These are phyloP conservation scores for Actinostola sp. DNA, from an alignment of 92 coral and sea anemone genomes.

Conservation along the genomic window DNA sequence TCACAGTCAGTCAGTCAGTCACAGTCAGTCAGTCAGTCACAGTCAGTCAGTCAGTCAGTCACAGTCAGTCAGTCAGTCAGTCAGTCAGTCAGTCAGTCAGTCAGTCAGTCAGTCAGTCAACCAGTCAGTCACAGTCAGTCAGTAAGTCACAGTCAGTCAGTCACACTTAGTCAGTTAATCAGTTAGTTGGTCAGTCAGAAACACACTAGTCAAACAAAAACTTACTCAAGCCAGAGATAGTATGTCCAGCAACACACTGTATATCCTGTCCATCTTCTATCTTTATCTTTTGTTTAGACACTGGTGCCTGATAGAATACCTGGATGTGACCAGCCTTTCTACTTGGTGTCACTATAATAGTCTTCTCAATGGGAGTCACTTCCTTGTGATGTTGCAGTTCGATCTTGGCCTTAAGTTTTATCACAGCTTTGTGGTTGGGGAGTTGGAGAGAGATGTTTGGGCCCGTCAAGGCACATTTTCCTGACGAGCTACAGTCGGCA, in stretches of 20 bases:
- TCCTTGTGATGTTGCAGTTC: constrained; percentile 96
- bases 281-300: constrained; percentile 48
- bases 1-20: no score
- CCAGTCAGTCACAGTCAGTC: no score
- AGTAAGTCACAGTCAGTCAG: no score
- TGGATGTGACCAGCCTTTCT: constrained; percentile 77
- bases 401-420: constrained; percentile 88
- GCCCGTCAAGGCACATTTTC: constrained; percentile 84
- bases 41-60: no score
- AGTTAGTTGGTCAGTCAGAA: no score
- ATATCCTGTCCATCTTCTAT: constrained; percentile 92
- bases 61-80: no score
- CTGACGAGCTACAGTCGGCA: constrained; percentile 95
- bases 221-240: constrained; percentile 85
- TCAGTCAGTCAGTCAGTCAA: no score
- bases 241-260: constrained; percentile 77
- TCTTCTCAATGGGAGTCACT: constrained; percentile 80
- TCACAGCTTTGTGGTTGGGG: constrained; percentile 52
- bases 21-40: no score
- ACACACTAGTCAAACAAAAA: neutral
- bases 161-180: no score
- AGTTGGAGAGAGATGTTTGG: constrained; percentile 71
- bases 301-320: constrained; percentile 63
- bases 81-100: no score
- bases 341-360: constrained; percentile 79